Base-by-base conservation (phyloP, 2,888 invertebrate genomes). In the Arge pagana region DNA sequence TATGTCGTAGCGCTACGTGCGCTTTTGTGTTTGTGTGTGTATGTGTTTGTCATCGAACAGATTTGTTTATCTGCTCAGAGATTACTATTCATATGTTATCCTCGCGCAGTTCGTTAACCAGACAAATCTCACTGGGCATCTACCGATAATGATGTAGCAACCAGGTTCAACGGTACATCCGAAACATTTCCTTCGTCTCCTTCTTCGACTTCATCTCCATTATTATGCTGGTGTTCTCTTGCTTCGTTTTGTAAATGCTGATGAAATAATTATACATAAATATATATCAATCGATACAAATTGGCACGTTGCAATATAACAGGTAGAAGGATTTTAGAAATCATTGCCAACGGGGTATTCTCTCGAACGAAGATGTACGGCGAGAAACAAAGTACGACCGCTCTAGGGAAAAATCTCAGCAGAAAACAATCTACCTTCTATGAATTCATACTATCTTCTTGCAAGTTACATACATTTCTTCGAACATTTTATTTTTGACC, bases 151-250 rank as follows among this genome's bases (percentile, higher is more conserved):
- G 87, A 86, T 48, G 85, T 85, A 37, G 87, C 83, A 43, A 87
- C 88, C 59, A 88, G 79, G 77, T 88, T 88, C 54, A 88, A 75
- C 10, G 88, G 88, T 61, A 85, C 82, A 61, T 87, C 87, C 63
- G 79, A 76, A 59, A 80, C 78, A 62, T 79, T 80, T 48, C 81
- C 82, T 55, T 80, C 80, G 52, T 81, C 76, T 13, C 69, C 81
- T 42, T 80, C 79, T 15, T 71, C 73, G 8, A 65, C 69, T 33
- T 61, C 63, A 7, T 74, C 71, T 11, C 66, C 68, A 13, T 58
- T 60, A 8, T 67, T 63, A 52, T 66, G 63, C 39, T 64, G 66
- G 48, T 68, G 69, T 48, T 74, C 69, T 56, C 68, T 70, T 39
- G 65, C 65, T 48, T 75, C 71, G 26, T 57, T 53, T 53, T 77